Evolutionary conservation across 2,888 invertebrate species (phyloP).

Genomic region (Leptinotarsa haldemani): DNA sequence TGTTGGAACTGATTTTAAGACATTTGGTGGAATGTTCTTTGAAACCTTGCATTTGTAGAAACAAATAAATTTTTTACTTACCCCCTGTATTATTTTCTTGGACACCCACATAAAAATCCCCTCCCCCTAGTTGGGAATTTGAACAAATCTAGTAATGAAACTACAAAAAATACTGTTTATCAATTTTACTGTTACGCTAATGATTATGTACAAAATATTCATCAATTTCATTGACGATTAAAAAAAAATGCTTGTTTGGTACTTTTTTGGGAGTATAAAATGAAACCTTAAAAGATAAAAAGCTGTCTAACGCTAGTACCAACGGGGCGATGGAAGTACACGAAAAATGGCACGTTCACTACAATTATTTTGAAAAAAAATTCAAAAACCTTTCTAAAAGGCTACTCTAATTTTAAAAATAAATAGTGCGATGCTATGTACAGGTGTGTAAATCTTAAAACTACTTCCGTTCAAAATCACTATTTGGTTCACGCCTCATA

Average conservation of each 20-base stretch:
- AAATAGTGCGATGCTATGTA: constrained; percentile 10
- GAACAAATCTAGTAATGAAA: not conserved
- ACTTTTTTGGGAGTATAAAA: not conserved
- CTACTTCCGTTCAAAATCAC: constrained; percentile 3
- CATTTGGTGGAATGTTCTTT: too few relatives aligned
- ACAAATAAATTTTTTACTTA: too few relatives aligned
- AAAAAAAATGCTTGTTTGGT: not conserved
- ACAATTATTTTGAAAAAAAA: not conserved
- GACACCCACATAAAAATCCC: too few relatives aligned
- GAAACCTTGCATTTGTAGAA: too few relatives aligned
- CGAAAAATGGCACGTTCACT: constrained; percentile 2
- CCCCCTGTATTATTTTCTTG: too few relatives aligned
- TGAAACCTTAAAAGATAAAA: constrained; percentile 1
- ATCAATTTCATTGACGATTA: constrained; percentile 8
- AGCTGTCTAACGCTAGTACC: not conserved
- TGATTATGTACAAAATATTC: constrained; percentile 22
- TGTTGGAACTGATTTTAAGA: too few relatives aligned
- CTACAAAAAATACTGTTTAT: not conserved
- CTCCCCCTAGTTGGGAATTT: too few relatives aligned
- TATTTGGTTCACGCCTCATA: constrained; percentile 10
- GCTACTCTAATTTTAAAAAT: not conserved
- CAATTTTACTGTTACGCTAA: constrained; percentile 1
- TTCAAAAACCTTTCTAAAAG: not conserved
- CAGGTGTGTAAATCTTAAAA: constrained; percentile 4
- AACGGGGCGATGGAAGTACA: not conserved